These are phyloP conservation scores for Gasterosteus aculeatus DNA, from an alignment of 2,113 vertebrate species.

Conservation along the genomic window DNA sequence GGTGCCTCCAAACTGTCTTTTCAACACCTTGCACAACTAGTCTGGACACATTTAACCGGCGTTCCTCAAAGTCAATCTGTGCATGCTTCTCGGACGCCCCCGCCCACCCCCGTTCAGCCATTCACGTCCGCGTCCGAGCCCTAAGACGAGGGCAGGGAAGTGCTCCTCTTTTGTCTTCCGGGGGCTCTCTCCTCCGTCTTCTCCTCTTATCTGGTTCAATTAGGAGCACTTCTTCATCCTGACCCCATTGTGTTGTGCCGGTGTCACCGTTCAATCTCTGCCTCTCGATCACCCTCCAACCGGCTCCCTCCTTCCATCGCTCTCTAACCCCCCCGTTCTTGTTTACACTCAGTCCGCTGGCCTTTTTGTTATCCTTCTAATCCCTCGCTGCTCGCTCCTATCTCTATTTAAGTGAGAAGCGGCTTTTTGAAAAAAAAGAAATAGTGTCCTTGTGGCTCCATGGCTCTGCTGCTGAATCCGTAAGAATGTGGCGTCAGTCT, in stretches of 20 bases:
- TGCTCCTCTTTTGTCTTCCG: constrained; percentile 43
- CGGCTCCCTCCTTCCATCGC: constrained; percentile 54
- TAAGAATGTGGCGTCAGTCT: constrained; percentile 40
- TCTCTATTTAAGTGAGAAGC: constrained; percentile 58
- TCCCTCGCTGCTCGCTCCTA: constrained; percentile 51
- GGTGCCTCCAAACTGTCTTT: constrained; percentile 42
- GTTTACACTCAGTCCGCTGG: constrained; percentile 72
- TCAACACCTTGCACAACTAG: constrained; percentile 27
- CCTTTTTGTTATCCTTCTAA: constrained; percentile 73
- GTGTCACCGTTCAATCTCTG: constrained; percentile 80
- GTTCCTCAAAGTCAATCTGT: not conserved
- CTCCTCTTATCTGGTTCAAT: constrained; percentile 78
- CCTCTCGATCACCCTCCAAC: constrained; percentile 55
- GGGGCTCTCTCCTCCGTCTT: constrained; percentile 57
- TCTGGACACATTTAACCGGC: constrained; percentile 27
- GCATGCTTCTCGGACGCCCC: not conserved
- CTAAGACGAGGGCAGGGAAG: constrained; percentile 13
- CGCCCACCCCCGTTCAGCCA: not conserved
- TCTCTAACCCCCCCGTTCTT: constrained; percentile 67
- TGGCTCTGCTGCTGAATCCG: constrained; percentile 52
- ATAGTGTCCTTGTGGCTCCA: constrained; percentile 51
- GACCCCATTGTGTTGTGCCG: constrained; percentile 78
- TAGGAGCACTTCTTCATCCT: constrained; percentile 79
- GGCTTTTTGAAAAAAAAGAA: constrained; percentile 23
- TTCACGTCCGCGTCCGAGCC: not conserved